A percentile compares a stretch with the other conserved stretches of the same genome.
Evolutionary conservation across 2,113 vertebrate species (phyloP).

Genomic region (Varanus salvator): DNA sequence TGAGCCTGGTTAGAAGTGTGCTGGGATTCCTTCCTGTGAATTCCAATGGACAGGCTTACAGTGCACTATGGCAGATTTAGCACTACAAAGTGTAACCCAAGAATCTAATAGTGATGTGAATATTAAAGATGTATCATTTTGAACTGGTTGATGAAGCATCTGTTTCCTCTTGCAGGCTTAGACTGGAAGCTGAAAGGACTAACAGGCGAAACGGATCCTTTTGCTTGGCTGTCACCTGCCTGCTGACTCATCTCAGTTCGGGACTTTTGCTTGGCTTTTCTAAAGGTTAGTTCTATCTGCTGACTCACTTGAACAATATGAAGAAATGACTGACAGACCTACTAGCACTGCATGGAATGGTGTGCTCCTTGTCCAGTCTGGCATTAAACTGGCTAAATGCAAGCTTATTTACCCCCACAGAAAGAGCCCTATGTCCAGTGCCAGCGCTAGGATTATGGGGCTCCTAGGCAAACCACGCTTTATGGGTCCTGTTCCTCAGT

Average conservation of each 20-base stretch:
- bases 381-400: not conserved
- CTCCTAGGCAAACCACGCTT: no score
- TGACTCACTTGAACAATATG: not conserved
- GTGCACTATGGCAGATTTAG: no score
- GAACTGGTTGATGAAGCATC: not conserved
- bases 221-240: not conserved
- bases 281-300: not conserved
- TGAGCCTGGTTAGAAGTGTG: not conserved
- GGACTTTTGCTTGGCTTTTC: not conserved
- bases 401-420: not conserved
- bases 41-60: not conserved
- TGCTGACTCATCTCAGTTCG: not conserved
- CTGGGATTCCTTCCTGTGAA: not conserved
- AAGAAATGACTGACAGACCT: not conserved
- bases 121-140: not conserved
- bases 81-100: not conserved
- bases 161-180: not conserved
- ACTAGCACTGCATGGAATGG: not conserved
- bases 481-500: no score
- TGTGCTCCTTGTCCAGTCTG: not conserved
- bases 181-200: not conserved
- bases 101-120: not conserved
- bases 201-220: not conserved
- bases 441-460: no score
- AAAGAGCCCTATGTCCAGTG: not conserved